Evolutionary conservation across 2,113 vertebrate species (phyloP), one percentile per base, ranked within the genome.

Genomic region (Macroglossus sobrinus): DNA sequence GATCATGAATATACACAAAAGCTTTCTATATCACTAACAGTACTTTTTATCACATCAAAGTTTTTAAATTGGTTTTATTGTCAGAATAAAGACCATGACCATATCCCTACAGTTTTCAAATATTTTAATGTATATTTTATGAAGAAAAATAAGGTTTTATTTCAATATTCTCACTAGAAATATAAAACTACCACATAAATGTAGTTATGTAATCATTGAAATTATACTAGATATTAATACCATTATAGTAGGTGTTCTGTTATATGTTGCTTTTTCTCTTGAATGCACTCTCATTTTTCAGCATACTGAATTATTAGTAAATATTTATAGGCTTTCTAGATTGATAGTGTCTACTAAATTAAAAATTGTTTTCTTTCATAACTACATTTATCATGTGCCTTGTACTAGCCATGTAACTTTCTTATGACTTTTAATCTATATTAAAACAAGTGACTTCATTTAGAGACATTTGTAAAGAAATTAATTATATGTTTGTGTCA

Each of bases 291-390:
- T 61, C 61, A 86, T 89, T 75, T 97, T 98, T 72, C 57, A 98
- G 69, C 81, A 88, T 96, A 94, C 63, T 96, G 87, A 98, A 98
- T 98, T 98, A 94, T 95, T 98, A 84, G 93, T 98, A 98, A 98
- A 98, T 98, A 98, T 98, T 98, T 97, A 98, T 98, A 92, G 97
- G 45, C 84, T 98, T 97, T 97, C 93, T 98, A 98, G 98, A 98
- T 98, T 98, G 98, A 98, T 98, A 98, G 97, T 87, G 79, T 97
- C 97, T 97, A 97, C 96, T 98, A 98, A 99, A 98, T 98, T 98
- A 98, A 98, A 98, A 98, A 97, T 98, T 98, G 94, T 98, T 98
- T 98, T 98, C 92, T 98, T 98, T 98, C 97, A 98, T 97, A 95
- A 97, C 96, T 98, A 45, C 97, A 98, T 98, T 98, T 98, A 98